Evolutionary conservation across 1,140 invertebrate genomes (phyloP).

Genomic region (Ephestia elutella): DNA sequence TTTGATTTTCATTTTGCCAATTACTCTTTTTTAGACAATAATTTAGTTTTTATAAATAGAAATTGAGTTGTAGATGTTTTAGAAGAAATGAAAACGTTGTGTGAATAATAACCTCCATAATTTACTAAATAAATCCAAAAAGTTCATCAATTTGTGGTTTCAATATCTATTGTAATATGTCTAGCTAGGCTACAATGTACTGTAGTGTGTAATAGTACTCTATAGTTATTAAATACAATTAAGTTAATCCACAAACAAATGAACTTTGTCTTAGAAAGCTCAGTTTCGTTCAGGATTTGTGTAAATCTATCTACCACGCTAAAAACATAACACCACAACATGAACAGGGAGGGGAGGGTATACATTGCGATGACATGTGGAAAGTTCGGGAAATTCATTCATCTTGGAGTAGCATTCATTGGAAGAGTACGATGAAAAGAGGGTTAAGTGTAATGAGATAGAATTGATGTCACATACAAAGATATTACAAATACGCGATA

Average conservation of each 20-base stretch:
- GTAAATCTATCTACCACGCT: constrained; percentile 65
- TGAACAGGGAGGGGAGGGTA: constrained; percentile 17
- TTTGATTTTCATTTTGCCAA: constrained; percentile 29
- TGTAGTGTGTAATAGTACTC: background rate
- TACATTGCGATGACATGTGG: constrained; percentile 31
- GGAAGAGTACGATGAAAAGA: constrained; percentile 8
- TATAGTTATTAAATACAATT: background rate
- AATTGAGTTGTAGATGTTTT: background rate
- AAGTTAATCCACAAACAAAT: constrained; percentile 46
- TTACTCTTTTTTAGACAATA: background rate
- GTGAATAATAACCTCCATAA: constrained; percentile 41
- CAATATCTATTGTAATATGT: constrained; percentile 9
- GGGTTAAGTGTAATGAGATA: constrained; percentile 11
- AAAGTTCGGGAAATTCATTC: constrained; percentile 5
- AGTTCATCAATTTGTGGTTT: constrained; percentile 56
- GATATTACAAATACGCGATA: constrained; percentile 7
- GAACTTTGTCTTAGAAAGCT: constrained; percentile 46
- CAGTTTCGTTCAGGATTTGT: constrained; percentile 67
- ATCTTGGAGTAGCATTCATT: constrained; percentile 15
- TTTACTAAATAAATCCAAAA: constrained; percentile 36
- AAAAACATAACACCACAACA: constrained; percentile 27
- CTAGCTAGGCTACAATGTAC: background rate
- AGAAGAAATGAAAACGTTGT: constrained; percentile 44
- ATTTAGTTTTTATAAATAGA: too few relatives aligned
- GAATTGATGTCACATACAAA: constrained; percentile 6